Evolutionary conservation across 2,888 invertebrate species (phyloP).

Genomic region (Ectobius pallidus): DNA sequence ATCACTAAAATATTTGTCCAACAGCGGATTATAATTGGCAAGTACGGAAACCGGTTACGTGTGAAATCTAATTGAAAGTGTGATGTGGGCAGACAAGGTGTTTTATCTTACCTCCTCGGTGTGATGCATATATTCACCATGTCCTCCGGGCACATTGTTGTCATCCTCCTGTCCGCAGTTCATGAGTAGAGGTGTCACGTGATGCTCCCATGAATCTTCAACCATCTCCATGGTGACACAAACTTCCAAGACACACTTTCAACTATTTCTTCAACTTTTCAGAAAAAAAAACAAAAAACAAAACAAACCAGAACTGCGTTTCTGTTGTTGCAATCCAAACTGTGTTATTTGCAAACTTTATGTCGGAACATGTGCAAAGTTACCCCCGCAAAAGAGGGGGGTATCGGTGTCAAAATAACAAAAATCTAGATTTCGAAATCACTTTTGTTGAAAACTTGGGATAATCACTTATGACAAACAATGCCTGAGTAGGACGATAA

Average conservation of each 20-base stretch:
- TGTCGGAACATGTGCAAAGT: too few species aligned
- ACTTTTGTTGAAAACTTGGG: not conserved
- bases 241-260: not conserved
- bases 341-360: too few species aligned
- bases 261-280: not conserved
- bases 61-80: too few species aligned
- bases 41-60: too few species aligned
- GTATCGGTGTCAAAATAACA: not conserved
- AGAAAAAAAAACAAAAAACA: not conserved
- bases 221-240: conserved; percentile 42
- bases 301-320: not conserved
- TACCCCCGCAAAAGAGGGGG: not conserved
- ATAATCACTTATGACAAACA: conserved; percentile 5
- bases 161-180: conserved; percentile 59
- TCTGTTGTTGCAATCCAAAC: not conserved
- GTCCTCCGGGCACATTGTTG: conserved; percentile 60
- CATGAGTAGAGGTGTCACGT: conserved; percentile 61
- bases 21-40: too few species aligned
- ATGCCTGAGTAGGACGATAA: not conserved
- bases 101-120: conserved; percentile 37
- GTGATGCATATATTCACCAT: conserved; percentile 63
- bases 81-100: too few species aligned
- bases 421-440: not conserved
- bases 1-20: too few species aligned
- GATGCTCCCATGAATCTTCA: conserved; percentile 60